A percentile compares a stretch with the other conserved stretches of the same genome.
phyloP scores from a whole-genome alignment of 2,888 invertebrate genomes.

The Molorchus minor region DNA sequence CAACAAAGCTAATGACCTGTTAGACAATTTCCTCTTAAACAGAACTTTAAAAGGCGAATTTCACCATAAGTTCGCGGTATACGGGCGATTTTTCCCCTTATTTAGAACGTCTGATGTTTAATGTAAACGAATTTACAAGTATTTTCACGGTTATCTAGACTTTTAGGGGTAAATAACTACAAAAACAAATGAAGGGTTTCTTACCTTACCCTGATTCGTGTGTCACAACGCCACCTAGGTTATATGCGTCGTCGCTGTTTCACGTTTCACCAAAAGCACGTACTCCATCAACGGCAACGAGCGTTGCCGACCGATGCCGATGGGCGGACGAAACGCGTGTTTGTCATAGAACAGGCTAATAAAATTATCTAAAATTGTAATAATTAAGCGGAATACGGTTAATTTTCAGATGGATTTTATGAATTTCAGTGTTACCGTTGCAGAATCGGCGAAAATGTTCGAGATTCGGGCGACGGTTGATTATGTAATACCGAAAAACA shows the following conservation, averaged over 20 bases:
- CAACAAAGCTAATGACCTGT: constrained; percentile 65
- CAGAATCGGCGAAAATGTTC: constrained; percentile 55
- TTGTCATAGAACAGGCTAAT: constrained; percentile 55
- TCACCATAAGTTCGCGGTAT: constrained; percentile 44
- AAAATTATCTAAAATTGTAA: constrained; percentile 53
- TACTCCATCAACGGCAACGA: constrained; percentile 58
- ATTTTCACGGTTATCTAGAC: constrained; percentile 44
- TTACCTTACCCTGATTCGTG: constrained; percentile 63
- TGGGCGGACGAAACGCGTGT: constrained; percentile 55
- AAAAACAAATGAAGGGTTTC: constrained; percentile 61
- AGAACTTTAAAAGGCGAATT: constrained; percentile 47
- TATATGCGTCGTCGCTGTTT: constrained; percentile 60
- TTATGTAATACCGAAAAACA: constrained; percentile 40
- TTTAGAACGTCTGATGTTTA: constrained; percentile 24
- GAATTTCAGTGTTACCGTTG: constrained; percentile 34
- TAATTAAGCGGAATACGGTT: constrained; percentile 42
- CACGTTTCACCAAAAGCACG: constrained; percentile 62
- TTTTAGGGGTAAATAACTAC: constrained; percentile 51
- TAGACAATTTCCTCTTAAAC: constrained; percentile 60
- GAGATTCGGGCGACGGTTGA: constrained; percentile 42
- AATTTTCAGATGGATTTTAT: constrained; percentile 50
- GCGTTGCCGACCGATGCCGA: constrained; percentile 54
- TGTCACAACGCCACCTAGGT: constrained; percentile 63
- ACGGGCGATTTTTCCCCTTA: constrained; percentile 25
- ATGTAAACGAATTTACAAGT: constrained; percentile 41